Evolutionary conservation across 2,797 vertebrate species (phyloP), one percentile per base, ranked within the genome.

Genomic region (Orestias chungarensis): DNA sequence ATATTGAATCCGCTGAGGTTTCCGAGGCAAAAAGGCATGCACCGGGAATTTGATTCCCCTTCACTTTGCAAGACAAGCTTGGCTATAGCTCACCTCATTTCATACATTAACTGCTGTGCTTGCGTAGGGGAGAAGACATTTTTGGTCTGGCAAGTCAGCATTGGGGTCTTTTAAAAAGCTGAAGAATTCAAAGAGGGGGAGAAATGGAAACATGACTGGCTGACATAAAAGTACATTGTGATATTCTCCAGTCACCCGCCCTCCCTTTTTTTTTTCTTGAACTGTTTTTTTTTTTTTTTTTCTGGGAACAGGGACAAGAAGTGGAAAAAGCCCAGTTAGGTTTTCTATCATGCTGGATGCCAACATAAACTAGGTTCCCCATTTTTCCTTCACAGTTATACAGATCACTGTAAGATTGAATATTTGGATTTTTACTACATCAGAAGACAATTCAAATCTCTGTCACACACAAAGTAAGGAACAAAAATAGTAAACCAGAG

Each of bases 101-200:
- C 87, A 89, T 87, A 90, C 85, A 83, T 89, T 89, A 83, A 87
- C 75, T 83, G 80, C 81, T 86, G 71, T 86, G 78, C 83, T 88
- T 83, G 86, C 65, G 29, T 79, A 61, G 80, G 75, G 57, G 76
- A 90, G 81, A 74, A 90, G 82, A 78, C 68, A 80, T 92, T 90
- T 91, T 62, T 47, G 17, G 18, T 61, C 61, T 62, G 78, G 68
- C 81, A 76, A 88, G 88, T 85, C 38, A 85, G 87, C 89, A 86
- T 87, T 71, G 80, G 88, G 89, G 88, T 90, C 83, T 90, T 87
- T 80, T 73, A 83, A 84, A 87, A 80, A 38, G 33, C 57, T 76
- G 76, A 83, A 81, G 84, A 77, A 82, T 52, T 82, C 17, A 69
- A 68, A 74, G 46, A n/a, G 40, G 38, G 38, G 23, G 40, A 69